A percentile compares a stretch with the other conserved stretches of the same genome.
Conservation (phyloP, 2,113 vertebrate genomes). For the Leuciscus idus region DNA sequence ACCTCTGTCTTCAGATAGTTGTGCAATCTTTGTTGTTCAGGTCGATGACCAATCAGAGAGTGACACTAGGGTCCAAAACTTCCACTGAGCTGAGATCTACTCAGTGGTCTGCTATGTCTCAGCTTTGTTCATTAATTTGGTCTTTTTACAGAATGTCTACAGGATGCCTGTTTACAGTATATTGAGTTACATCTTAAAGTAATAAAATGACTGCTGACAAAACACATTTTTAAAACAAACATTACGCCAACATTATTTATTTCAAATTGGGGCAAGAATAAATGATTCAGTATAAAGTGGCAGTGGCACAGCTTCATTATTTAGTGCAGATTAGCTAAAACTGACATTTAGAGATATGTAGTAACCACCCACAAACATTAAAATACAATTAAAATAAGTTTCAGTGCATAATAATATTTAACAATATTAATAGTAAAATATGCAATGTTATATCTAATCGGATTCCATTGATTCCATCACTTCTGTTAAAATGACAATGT, state of each 20-base stretch:
- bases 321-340: neutral
- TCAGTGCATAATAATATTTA: neutral
- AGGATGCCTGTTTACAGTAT: neutral
- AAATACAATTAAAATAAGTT: neutral
- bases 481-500: neutral
- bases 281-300: neutral
- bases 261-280: neutral
- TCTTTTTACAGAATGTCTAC: neutral
- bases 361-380: neutral
- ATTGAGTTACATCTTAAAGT: neutral
- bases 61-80: constrained; percentile 14
- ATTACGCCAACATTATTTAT: neutral
- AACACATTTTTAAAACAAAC: neutral
- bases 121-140: neutral
- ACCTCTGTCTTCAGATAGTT: constrained; percentile 26
- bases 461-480: constrained; percentile 9
- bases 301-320: neutral
- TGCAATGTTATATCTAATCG: neutral
- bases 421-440: neutral
- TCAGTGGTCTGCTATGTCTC: neutral
- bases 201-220: neutral
- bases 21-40: constrained; percentile 50
- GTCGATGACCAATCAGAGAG: neutral
- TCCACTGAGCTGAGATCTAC: neutral
- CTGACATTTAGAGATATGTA: neutral